Evolutionary conservation across 2,113 vertebrate genomes (phyloP).

Genomic region (Sapayoa aenigma): DNA sequence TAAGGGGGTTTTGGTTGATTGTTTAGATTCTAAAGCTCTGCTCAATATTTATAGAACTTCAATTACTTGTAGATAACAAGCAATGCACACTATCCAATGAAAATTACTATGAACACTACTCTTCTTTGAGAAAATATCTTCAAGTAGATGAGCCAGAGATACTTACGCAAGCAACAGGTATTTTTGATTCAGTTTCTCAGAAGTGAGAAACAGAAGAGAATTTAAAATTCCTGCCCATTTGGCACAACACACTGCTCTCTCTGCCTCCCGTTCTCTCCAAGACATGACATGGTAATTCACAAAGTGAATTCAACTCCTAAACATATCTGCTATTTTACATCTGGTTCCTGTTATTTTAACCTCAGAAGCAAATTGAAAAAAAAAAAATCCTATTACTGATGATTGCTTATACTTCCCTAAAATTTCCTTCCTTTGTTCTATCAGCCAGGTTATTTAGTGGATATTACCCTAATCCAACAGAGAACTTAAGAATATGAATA

Average conservation of each 20-base stretch:
- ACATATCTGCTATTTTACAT: conserved; percentile 12
- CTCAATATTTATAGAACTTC: neutral
- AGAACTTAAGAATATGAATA: neutral
- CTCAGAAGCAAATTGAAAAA: neutral
- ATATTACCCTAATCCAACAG: neutral
- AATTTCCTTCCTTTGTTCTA: conserved; percentile 6
- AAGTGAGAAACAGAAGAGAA: conserved; percentile 23
- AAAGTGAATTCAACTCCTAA: neutral
- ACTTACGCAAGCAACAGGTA: conserved; percentile 27
- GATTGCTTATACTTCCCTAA: neutral
- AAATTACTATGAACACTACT: neutral
- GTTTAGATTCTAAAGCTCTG: neutral
- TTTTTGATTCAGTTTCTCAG: neutral
- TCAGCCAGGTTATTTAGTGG: conserved; percentile 1
- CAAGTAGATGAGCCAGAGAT: neutral
- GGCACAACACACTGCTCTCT: conserved; percentile 2
- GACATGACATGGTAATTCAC: neutral
- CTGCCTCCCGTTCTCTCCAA: neutral
- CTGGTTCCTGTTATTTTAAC: conserved; percentile 50
- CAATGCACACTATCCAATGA: neutral
- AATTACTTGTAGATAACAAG: neutral
- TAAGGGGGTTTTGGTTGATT: neutral
- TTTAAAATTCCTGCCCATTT: conserved; percentile 1
- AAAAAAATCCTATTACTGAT: neutral
- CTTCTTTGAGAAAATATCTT: neutral